Evolutionary conservation across 1,140 invertebrate genomes (phyloP), one percentile per base, ranked within the genome.

Genomic region (Brachionus rubens): DNA sequence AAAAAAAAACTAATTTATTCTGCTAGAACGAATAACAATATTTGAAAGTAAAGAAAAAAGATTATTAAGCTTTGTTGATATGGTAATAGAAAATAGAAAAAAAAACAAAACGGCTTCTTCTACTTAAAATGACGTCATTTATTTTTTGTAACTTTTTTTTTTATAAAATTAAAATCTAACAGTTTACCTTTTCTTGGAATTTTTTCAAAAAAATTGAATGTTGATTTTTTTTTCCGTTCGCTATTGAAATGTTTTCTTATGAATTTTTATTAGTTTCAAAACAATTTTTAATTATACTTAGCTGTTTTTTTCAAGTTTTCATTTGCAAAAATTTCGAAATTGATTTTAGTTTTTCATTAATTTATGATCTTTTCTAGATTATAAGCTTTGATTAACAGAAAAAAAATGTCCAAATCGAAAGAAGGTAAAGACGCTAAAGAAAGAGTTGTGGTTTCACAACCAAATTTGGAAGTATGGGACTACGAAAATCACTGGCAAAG

Each of bases 401-500:
- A n/a, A n/a, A n/a, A n/a, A n/a, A n/a, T n/a, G n/a, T n/a, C n/a
- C n/a, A n/a, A n/a, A n/a, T n/a, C n/a, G n/a, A n/a, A n/a, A n/a
- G n/a, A n/a, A n/a, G n/a, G n/a, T n/a, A n/a, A n/a, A n/a, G n/a
- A n/a, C n/a, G n/a, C n/a, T n/a, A 24, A 26, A 56, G 56, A 62
- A n/a, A 16, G 59, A 41, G 59, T 65, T 24, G 41, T 24, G 24
- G 41, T 36, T 65, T 36, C 68, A 19, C 46, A 72, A 41, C 68
- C 68, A 19, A 28, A 19, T 41, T 21, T 48, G 26, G 68, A 72
- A 21, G 68, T 72, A 3, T 72, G 68, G 68, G 68, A 48, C 9
- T 72, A 30, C 24, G 68, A 72, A 33, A 72, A 72, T 40, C 68
- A 72, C 21, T 72, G 68, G 68, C 46, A 48, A 30, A 48, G 28